phyloP scores from a whole-genome alignment of 2,113 vertebrate species.

The Grammomys dolichurus region DNA sequence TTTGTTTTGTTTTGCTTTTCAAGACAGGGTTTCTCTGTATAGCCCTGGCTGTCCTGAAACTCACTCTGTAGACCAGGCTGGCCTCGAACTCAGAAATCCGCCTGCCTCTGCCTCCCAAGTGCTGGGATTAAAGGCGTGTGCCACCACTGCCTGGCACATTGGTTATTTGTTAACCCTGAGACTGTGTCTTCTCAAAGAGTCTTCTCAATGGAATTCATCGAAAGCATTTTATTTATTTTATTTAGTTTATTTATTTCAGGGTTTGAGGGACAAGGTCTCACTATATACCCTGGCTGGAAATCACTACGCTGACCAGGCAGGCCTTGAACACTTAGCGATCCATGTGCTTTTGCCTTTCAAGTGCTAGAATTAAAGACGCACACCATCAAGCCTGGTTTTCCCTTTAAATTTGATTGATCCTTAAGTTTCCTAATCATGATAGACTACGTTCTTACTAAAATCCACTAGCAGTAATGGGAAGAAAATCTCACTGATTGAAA shows the following conservation, averaged over 20 bases:
- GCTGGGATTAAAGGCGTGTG: too few relatives aligned
- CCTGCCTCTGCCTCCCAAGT: too few relatives aligned
- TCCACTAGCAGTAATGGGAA: neutral
- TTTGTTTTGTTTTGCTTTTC: too few relatives aligned
- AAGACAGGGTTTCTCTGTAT: too few relatives aligned
- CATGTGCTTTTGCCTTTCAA: neutral
- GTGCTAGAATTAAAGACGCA: neutral
- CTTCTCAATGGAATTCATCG: constrained; percentile 22
- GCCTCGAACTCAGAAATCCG: too few relatives aligned
- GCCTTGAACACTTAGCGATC: neutral
- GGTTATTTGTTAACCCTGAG: neutral
- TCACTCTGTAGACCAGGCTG: too few relatives aligned
- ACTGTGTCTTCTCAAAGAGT: neutral
- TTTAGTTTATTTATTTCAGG: too few relatives aligned
- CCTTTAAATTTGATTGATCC: constrained; percentile 28
- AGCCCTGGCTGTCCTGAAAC: too few relatives aligned
- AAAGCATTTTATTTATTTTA: neutral
- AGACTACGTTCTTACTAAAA: neutral
- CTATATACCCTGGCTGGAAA: neutral
- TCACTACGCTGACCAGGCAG: neutral
- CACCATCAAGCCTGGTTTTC: neutral
- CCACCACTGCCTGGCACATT: neutral
- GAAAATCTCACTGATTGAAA: neutral
- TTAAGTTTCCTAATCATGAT: neutral
- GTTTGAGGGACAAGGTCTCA: neutral